Evolutionary conservation across 2,797 vertebrate species (phyloP), one percentile per base, ranked within the genome.

Genomic region (Psittacula echo): DNA sequence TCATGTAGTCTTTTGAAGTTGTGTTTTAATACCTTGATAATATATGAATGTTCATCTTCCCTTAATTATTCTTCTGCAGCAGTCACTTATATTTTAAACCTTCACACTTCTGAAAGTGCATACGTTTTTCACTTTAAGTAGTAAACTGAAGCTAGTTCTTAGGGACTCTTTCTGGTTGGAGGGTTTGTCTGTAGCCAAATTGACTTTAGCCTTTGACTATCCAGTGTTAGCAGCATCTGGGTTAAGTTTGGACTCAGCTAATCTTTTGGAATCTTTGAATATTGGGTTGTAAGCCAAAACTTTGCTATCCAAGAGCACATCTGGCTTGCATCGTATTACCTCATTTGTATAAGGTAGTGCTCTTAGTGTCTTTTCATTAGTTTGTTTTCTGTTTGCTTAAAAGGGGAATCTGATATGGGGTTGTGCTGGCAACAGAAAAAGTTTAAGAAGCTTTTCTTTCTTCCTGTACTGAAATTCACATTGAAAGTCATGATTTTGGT

Each of bases 301-400:
- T 4, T 15, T 79, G 64, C 81, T 89, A 29, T 95, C 60, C 74
- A 66, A 93, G 74, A 84, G 45, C 83, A 92, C 93, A 95, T 95
- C 85, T 97, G 96, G 64, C 64, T 90, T 73, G 71, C 54, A 60
- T 47, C 73, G 54, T 66, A 93, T 94, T 88, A 87, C 86, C 50
- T 94, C 88, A 92, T 95, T 88, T 93, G 34, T 94, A 21, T 75
- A 90, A 90, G 30, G 47, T 94, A 53, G 45, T 72, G 66, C 47
- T 91, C 42, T 53, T 67, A n/a, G 30, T 76, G 78, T 72, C 66
- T 93, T 73, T 79, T 88, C 66, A 32, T 67, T 86, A 26, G 48
- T 75, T 85, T 94, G n/a, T 67, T 95, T 95, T 91, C 41, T 95
- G 53, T 88, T 90, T 86, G 73, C 66, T 73, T 37, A 42, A 83